A percentile compares a stretch with the other conserved stretches of the same genome.
Conservation (phyloP, 1,140 invertebrate species). For the Sarcophaga bullata region DNA sequence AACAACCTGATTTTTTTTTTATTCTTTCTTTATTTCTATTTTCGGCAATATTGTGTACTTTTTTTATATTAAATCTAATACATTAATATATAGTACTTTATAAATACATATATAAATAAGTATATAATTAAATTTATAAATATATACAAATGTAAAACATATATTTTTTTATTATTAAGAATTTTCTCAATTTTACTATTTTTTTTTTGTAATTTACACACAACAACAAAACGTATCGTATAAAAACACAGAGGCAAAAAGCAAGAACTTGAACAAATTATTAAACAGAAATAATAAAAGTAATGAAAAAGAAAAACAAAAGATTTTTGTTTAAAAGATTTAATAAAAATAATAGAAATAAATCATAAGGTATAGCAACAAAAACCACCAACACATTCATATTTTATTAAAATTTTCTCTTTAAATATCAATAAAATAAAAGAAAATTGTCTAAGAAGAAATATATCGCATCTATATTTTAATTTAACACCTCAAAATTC, state of each 20-base stretch:
- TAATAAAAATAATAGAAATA: background rate
- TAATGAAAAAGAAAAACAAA: constrained; percentile 6
- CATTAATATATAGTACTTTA: background rate
- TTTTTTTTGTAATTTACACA: constrained; percentile 5
- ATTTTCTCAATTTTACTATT: background rate
- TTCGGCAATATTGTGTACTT: constrained; percentile 34
- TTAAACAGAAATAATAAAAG: background rate
- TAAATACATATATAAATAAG: background rate
- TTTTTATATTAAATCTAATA: constrained; percentile 2
- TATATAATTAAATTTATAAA: background rate
- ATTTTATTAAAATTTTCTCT: constrained; percentile 10
- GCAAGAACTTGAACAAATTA: constrained; percentile 1
- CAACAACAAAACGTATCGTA: constrained; percentile 2
- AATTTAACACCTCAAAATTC: background rate
- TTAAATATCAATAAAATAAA: background rate
- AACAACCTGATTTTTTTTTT: background rate
- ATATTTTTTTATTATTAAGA: constrained; percentile 13
- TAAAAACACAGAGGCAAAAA: background rate
- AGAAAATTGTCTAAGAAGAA: background rate
- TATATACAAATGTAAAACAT: background rate
- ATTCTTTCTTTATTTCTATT: background rate
- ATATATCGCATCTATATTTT: background rate
- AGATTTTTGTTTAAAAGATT: background rate
- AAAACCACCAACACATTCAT: constrained; percentile 11
- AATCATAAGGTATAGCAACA: background rate